These are phyloP conservation scores for Lophura nycthemera DNA, from an alignment of 2,113 vertebrate species.

Conservation along the genomic window DNA sequence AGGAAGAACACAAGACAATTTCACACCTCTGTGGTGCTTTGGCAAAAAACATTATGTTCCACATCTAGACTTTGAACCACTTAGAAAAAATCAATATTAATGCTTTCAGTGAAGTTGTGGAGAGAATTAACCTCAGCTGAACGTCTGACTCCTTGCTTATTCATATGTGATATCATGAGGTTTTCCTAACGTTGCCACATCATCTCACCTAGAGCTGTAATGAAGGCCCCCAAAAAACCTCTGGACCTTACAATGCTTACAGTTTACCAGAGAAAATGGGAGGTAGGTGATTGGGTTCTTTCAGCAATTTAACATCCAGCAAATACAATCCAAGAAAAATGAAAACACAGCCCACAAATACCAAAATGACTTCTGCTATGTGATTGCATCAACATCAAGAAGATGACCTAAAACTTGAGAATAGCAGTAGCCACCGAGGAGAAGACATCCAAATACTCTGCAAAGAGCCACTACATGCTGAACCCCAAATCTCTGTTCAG, in stretches of 20 bases:
- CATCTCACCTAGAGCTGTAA: neutral
- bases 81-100: constrained; percentile 47
- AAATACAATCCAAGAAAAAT: neutral
- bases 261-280: neutral
- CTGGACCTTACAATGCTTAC: neutral
- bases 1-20: neutral
- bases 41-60: neutral
- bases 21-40: neutral
- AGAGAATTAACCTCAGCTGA: constrained; percentile 40
- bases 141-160: neutral
- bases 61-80: neutral
- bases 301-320: neutral
- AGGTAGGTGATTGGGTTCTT: neutral
- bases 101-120: neutral
- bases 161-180: neutral
- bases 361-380: neutral
- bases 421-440: neutral
- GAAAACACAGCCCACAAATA: neutral
- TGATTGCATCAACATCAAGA: neutral
- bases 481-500: neutral
- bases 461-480: rapidly evolving
- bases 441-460: neutral
- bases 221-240: neutral
- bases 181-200: neutral
- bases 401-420: neutral